Evolutionary conservation across 2,113 vertebrate species (phyloP).

Genomic region (Odontophorus gujanensis): DNA sequence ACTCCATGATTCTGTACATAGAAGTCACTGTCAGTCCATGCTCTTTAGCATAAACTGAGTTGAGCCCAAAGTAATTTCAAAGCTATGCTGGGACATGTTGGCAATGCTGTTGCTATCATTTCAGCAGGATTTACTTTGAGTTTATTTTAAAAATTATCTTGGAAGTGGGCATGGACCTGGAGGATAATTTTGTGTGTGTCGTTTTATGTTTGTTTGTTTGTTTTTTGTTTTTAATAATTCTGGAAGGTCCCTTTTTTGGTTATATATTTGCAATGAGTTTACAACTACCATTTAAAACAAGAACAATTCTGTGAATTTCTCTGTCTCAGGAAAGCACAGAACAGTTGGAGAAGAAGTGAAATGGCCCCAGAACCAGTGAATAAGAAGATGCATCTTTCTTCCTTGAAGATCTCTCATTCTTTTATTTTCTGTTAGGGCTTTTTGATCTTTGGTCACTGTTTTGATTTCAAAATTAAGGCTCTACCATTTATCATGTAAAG

Average conservation of each 20-base stretch:
- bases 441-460: not conserved
- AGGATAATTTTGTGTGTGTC: no score
- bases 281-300: not conserved
- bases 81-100: not conserved
- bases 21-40: not conserved
- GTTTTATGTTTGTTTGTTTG: not conserved
- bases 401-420: not conserved
- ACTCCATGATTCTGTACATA: fast-evolving
- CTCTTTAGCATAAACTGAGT: not conserved
- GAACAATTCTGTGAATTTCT: not conserved
- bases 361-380: not conserved
- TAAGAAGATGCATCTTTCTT: not conserved
- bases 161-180: not conserved
- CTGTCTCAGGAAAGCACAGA: not conserved
- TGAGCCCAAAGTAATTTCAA: not conserved
- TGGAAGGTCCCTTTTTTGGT: not conserved
- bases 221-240: not conserved
- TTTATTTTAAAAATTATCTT: not conserved
- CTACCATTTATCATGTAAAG: not conserved
- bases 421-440: not conserved
- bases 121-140: not conserved
- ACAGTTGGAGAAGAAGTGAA: not conserved
- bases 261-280: not conserved
- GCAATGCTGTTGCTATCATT: not conserved
- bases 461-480: not conserved